Evolutionary conservation across 1,140 invertebrate species (phyloP).

Genomic region (Drosophila paulistorum): DNA sequence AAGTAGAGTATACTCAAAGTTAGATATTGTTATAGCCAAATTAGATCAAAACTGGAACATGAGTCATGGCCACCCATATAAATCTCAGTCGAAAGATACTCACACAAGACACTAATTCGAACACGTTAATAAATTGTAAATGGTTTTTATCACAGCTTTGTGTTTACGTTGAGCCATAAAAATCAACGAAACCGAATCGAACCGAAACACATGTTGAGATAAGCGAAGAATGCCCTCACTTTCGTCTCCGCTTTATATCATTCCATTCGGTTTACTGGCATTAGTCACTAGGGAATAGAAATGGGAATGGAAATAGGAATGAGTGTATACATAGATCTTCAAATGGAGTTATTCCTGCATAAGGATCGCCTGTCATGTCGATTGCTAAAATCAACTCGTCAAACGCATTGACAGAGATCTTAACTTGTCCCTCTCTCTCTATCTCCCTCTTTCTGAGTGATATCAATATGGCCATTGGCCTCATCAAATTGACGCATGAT

Average conservation of each 20-base stretch:
- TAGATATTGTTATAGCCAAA: background rate
- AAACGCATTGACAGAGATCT: constrained; percentile 64
- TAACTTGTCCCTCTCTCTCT: constrained; percentile 13
- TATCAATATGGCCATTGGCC: constrained; percentile 67
- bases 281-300: constrained; percentile 48
- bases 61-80: constrained; percentile 42
- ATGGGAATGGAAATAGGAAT: constrained; percentile 1
- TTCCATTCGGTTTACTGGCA: constrained; percentile 14
- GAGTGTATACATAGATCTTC: background rate
- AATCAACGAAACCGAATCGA: constrained; percentile 39
- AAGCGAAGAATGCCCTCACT: constrained; percentile 57
- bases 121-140: constrained; percentile 77
- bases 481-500: constrained; percentile 74
- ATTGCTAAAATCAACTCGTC: constrained; percentile 71
- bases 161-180: constrained; percentile 55
- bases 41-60: constrained; percentile 31
- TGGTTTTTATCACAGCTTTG: constrained; percentile 76
- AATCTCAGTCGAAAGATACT: constrained; percentile 40
- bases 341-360: constrained; percentile 44
- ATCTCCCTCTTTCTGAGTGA: constrained; percentile 5
- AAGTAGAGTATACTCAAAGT: constrained; percentile 3
- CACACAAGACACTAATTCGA: constrained; percentile 53
- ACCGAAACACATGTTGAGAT: constrained; percentile 44
- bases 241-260: background rate
- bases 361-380: constrained; percentile 64